These are phyloP conservation scores for Tryphoninae sp. DNA, from an alignment of 2,888 invertebrate genomes.

Conservation along the genomic window DNA sequence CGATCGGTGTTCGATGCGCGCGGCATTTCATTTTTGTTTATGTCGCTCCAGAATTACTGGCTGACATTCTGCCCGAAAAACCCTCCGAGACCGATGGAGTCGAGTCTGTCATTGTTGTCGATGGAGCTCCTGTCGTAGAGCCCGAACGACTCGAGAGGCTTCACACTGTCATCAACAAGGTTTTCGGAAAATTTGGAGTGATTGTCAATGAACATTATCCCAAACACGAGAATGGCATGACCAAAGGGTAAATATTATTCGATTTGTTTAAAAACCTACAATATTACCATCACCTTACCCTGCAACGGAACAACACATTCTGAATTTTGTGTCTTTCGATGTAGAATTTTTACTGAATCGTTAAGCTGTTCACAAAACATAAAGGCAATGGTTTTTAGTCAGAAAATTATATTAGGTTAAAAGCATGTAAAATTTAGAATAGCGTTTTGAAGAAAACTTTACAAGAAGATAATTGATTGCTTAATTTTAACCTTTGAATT, in stretches of 20 bases:
- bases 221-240: constrained; percentile 89
- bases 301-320: constrained; percentile 1
- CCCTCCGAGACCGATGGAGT: constrained; percentile 98
- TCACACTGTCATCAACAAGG: constrained; percentile 94
- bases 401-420: not conserved
- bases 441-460: too few relatives aligned
- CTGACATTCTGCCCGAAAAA: constrained; percentile 93
- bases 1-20: too few relatives aligned
- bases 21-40: not conserved
- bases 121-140: constrained; percentile 97
- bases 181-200: constrained; percentile 93
- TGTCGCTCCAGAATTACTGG: constrained; percentile 89
- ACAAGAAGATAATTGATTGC: too few relatives aligned
- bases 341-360: too few relatives aligned
- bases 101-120: constrained; percentile 97
- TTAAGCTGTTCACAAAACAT: too few relatives aligned
- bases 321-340: not conserved
- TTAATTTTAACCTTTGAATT: too few relatives aligned
- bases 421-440: not conserved
- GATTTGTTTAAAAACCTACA: not conserved
- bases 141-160: constrained; percentile 95
- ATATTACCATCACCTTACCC: not conserved
- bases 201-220: constrained; percentile 96
- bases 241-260: constrained; percentile 86
- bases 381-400: too few relatives aligned